Evolutionary conservation across 2,888 invertebrate species (phyloP).

Genomic region (Drosophila tripunctata): DNA sequence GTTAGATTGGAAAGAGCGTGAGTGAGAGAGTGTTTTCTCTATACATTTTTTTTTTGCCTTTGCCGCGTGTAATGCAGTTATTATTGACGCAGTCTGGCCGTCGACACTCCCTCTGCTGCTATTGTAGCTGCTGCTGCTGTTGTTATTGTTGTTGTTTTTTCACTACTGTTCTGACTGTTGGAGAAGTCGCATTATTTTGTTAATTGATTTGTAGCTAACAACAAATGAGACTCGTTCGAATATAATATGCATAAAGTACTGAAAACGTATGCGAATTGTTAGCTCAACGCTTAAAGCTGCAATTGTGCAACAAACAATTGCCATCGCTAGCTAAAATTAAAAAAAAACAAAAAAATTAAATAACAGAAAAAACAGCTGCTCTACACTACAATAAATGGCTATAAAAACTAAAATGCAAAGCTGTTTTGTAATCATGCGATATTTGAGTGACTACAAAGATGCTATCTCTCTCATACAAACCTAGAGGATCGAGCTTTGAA

Average conservation of each 20-base stretch:
- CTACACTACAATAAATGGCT: conserved; percentile 5
- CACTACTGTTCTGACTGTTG: neutral
- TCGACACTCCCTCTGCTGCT: conserved; percentile 34
- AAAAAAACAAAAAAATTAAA: neutral
- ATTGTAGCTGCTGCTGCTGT: conserved; percentile 2
- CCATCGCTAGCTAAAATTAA: conserved; percentile 4
- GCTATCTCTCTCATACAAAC: neutral
- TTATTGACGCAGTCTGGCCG: conserved; percentile 77
- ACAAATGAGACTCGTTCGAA: conserved; percentile 10
- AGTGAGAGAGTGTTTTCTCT: conserved; percentile 10
- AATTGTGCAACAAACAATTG: conserved; percentile 20
- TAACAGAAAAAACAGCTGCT: conserved; percentile 41
- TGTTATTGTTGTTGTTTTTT: neutral
- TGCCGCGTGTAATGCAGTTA: conserved; percentile 73
- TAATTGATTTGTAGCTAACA: conserved; percentile 36
- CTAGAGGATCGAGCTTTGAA: neutral
- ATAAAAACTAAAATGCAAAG: conserved; percentile 37
- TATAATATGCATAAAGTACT: conserved; percentile 19
- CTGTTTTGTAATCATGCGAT: conserved; percentile 44
- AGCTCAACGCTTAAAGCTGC: conserved; percentile 15
- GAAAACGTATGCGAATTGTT: conserved; percentile 39
- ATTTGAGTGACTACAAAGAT: conserved; percentile 1
- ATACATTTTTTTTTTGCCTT: conserved; percentile 34
- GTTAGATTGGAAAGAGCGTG: conserved; percentile 1
- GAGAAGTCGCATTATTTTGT: conserved; percentile 22